phyloP scores from a whole-genome alignment of 2,888 invertebrate genomes.

The Philopedon plagiatum region DNA sequence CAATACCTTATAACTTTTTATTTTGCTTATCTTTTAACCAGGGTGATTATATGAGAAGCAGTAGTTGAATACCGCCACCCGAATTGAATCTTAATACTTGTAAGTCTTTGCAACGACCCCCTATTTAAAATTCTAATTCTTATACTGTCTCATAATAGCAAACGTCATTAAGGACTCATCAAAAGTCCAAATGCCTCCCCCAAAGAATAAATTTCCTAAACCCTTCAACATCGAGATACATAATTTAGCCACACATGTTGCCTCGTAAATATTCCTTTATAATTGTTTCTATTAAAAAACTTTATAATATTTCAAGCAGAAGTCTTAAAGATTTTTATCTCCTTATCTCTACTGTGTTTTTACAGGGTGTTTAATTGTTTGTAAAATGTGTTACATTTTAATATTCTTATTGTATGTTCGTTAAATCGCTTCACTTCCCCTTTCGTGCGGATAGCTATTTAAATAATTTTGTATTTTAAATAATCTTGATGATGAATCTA shows the following conservation, averaged over 20 bases:
- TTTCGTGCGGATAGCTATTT: slow-evolving; percentile 18
- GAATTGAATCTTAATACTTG: no score
- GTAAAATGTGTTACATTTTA: slow-evolving; percentile 48
- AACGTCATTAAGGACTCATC: slow-evolving; percentile 4
- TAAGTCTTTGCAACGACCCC: no score
- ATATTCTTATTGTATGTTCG: slow-evolving; percentile 38
- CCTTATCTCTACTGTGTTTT: slow-evolving; percentile 43
- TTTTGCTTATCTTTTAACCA: no score
- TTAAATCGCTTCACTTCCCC: slow-evolving; percentile 34
- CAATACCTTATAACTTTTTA: no score
- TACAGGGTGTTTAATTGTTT: slow-evolving; percentile 50
- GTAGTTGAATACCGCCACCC: no score
- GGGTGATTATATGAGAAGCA: no score
- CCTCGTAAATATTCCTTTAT: slow-evolving; percentile 34
- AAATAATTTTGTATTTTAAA: neutral
- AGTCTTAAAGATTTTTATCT: slow-evolving; percentile 37
- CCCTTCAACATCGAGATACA: slow-evolving; percentile 34
- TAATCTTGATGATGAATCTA: neutral
- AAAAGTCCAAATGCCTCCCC: neutral
- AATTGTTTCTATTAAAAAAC: slow-evolving; percentile 43
- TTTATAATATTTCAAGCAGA: slow-evolving; percentile 41
- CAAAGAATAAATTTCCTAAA: slow-evolving; percentile 21
- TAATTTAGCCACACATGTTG: slow-evolving; percentile 41
- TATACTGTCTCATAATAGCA: neutral
- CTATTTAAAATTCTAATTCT: no score